Conservation (phyloP, 2,113 vertebrate species). For the Zosterops borbonicus region DNA sequence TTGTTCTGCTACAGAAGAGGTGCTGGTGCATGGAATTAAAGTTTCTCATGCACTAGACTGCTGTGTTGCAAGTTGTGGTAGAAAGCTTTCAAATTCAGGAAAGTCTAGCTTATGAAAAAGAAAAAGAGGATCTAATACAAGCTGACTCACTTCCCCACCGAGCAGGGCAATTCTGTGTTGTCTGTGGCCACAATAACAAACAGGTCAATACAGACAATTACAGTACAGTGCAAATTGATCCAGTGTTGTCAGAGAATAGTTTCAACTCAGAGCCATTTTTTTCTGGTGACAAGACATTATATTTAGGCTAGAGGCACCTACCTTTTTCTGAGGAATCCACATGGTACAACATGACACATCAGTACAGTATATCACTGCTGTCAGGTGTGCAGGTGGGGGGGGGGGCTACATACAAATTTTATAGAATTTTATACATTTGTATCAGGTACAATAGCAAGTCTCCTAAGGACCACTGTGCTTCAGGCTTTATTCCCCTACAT, state of each 20-base stretch:
- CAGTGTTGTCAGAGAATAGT: background rate
- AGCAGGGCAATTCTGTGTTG: background rate
- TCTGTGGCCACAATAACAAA: background rate
- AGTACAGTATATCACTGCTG: background rate
- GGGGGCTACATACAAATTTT: background rate
- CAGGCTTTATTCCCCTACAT: background rate
- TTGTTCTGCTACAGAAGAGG: background rate
- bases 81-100: constrained; percentile 60
- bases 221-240: background rate
- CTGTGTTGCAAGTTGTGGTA: constrained; percentile 32
- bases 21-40: background rate
- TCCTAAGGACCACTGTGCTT: background rate
- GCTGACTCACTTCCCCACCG: constrained; percentile 38
- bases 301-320: background rate
- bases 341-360: background rate
- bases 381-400: background rate
- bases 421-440: rapidly evolving
- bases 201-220: constrained; percentile 10
- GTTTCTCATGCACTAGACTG: background rate
- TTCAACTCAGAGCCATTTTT: background rate
- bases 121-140: constrained; percentile 65
- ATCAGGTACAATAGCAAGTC: background rate
- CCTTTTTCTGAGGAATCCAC: background rate
- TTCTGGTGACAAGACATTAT: background rate
- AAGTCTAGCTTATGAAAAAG: constrained; percentile 58